These are phyloP conservation scores for Rhamnusium bicolor DNA, from an alignment of 2,888 invertebrate species.

Conservation along the genomic window DNA sequence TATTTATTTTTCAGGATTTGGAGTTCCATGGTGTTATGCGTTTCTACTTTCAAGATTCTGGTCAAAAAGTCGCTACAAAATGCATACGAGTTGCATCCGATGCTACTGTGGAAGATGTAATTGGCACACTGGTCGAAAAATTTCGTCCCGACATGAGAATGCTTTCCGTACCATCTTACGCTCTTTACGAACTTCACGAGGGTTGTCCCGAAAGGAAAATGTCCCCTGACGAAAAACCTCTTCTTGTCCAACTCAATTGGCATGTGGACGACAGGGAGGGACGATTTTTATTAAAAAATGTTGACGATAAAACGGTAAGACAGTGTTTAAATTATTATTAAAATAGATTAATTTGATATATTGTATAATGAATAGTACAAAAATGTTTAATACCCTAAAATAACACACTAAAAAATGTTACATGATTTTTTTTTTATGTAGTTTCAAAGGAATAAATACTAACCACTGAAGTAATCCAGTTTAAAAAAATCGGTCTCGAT, in stretches of 20 bases:
- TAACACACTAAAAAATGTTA: too few relatives aligned
- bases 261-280: constrained; percentile 99
- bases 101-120: constrained; percentile 96
- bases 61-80: constrained; percentile 98
- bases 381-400: too few relatives aligned
- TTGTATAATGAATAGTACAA: too few relatives aligned
- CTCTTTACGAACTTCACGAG: constrained; percentile 81
- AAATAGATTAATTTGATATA: too few relatives aligned
- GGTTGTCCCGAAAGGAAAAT: constrained; percentile 87
- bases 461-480: too few relatives aligned
- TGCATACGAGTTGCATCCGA: constrained; percentile 98
- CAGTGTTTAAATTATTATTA: too few relatives aligned
- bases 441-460: too few relatives aligned
- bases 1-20: constrained; percentile 82
- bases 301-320: constrained; percentile 85
- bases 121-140: constrained; percentile 97
- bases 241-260: constrained; percentile 98
- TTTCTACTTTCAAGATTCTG: constrained; percentile 99
- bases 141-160: constrained; percentile 99
- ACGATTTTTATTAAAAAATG: constrained; percentile 92
- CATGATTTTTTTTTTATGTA: too few relatives aligned
- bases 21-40: constrained; percentile 99
- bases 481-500: too few relatives aligned
- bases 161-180: constrained; percentile 84
- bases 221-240: constrained; percentile 93